phyloP scores from a whole-genome alignment of 2,888 invertebrate genomes.

The Drosophila falleni region DNA sequence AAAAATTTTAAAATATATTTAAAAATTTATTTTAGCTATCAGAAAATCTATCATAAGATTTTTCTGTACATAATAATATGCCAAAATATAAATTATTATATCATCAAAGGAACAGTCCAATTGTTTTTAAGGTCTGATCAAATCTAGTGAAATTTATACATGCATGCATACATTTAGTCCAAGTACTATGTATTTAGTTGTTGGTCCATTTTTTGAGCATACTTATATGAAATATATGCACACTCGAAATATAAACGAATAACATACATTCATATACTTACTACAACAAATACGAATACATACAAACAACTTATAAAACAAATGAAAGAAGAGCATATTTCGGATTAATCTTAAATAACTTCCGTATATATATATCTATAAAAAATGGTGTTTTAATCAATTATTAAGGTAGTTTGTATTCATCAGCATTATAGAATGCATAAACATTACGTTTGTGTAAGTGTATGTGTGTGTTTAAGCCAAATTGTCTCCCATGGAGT shows the following conservation, averaged over 20 bases:
- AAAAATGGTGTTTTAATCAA: slow-evolving; percentile 73
- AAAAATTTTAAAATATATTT: too few relatives aligned
- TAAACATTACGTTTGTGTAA: slow-evolving; percentile 53
- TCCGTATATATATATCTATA: slow-evolving; percentile 21
- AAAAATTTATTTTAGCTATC: too few relatives aligned
- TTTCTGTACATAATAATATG: background rate
- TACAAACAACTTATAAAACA: slow-evolving; percentile 36
- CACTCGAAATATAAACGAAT: slow-evolving; percentile 51
- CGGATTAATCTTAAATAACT: slow-evolving; percentile 18
- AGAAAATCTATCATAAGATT: background rate
- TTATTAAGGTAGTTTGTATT: slow-evolving; percentile 71
- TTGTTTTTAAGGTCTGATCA: slow-evolving; percentile 24
- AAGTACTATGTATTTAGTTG: slow-evolving; percentile 81
- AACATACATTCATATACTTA: slow-evolving; percentile 45
- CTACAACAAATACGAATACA: slow-evolving; percentile 27
- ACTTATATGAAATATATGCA: slow-evolving; percentile 45
- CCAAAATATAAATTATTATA: slow-evolving; percentile 1
- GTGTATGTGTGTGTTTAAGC: slow-evolving; percentile 32
- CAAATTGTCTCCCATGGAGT: slow-evolving; percentile 78
- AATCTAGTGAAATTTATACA: slow-evolving; percentile 55
- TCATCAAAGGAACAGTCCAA: slow-evolving; percentile 32
- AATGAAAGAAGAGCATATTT: slow-evolving; percentile 3
- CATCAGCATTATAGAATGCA: slow-evolving; percentile 63
- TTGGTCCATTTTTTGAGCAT: slow-evolving; percentile 78
- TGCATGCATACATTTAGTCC: slow-evolving; percentile 40